These are phyloP conservation scores for Drosophila pruinosa DNA, from an alignment of 1,140 invertebrate genomes.

Conservation along the genomic window DNA sequence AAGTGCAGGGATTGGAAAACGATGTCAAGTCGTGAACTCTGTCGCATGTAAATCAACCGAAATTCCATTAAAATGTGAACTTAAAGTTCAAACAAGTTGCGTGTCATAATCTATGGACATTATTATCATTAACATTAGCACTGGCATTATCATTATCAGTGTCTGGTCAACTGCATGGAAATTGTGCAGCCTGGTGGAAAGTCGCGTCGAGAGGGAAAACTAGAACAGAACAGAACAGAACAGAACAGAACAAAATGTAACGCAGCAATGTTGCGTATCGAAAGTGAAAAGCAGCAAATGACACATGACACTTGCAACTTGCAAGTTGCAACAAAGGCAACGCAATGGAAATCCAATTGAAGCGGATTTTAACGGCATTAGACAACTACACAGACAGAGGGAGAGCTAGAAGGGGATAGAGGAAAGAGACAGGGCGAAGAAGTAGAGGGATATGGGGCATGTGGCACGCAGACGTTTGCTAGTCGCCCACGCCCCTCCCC, in stretches of 20 bases:
- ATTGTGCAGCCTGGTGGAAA: slow-evolving; percentile 37
- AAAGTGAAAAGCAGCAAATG: slow-evolving; percentile 67
- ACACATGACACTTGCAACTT: slow-evolving; percentile 38
- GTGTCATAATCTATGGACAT: slow-evolving; percentile 69
- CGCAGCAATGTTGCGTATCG: slow-evolving; percentile 59
- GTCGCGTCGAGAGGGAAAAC: not conserved
- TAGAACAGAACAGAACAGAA: slow-evolving; percentile 31
- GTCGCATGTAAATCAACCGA: slow-evolving; percentile 72
- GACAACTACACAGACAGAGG: not conserved
- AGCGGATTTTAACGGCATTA: slow-evolving; percentile 75
- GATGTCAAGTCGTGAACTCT: slow-evolving; percentile 66
- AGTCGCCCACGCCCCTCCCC: slow-evolving; percentile 5
- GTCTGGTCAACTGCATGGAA: slow-evolving; percentile 49
- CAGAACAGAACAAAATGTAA: slow-evolving; percentile 11
- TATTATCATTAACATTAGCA: slow-evolving; percentile 67
- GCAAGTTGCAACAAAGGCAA: slow-evolving; percentile 7
- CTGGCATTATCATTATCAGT: slow-evolving; percentile 61
- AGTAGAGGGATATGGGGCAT: slow-evolving; percentile 37
- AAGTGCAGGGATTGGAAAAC: slow-evolving; percentile 45
- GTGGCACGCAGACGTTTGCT: slow-evolving; percentile 13
- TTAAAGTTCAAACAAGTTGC: slow-evolving; percentile 73
- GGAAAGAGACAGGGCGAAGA: not conserved
- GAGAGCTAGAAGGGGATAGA: not conserved
- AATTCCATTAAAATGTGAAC: slow-evolving; percentile 80
- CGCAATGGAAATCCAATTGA: slow-evolving; percentile 73